Conservation (phyloP, 2,888 invertebrate genomes). For the Leptinotarsa peninsularis region DNA sequence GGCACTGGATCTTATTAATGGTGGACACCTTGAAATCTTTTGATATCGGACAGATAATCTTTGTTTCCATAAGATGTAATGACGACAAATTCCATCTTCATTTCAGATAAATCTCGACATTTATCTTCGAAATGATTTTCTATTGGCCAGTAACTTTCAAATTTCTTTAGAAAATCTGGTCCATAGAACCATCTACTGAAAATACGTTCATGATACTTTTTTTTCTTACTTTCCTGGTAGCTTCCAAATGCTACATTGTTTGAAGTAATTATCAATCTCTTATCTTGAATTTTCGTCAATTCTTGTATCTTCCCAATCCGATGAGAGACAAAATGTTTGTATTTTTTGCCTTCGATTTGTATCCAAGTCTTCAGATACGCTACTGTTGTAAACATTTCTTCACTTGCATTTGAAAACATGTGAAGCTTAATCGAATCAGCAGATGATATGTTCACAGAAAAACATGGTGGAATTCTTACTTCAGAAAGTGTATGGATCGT, state of each 20-base stretch:
- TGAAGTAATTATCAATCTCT: too few species aligned
- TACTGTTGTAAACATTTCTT: neutral
- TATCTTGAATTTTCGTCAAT: neutral
- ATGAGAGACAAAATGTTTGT: too few species aligned
- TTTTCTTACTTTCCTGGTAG: too few species aligned
- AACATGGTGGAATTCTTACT: conserved; percentile 10
- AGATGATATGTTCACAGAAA: neutral
- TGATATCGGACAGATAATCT: too few species aligned
- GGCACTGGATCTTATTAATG: neutral
- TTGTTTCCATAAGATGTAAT: too few species aligned
- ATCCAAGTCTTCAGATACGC: neutral
- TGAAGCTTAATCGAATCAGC: too few species aligned
- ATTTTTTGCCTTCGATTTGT: too few species aligned
- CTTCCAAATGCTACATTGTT: too few species aligned
- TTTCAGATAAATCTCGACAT: neutral
- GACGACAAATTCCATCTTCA: neutral
- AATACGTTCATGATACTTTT: too few species aligned
- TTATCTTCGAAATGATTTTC: neutral
- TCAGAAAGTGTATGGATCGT: neutral
- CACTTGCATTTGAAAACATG: conserved; percentile 14
- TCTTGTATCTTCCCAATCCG: too few species aligned
- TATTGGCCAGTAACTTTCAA: too few species aligned
- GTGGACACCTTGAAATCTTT: neutral
- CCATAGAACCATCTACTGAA: neutral
- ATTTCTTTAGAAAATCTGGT: neutral